Percentiles rank a stretch among this genome's conserved stretches.
Conservation (phyloP, 2,113 vertebrate species). For the Bettongia penicillata region DNA sequence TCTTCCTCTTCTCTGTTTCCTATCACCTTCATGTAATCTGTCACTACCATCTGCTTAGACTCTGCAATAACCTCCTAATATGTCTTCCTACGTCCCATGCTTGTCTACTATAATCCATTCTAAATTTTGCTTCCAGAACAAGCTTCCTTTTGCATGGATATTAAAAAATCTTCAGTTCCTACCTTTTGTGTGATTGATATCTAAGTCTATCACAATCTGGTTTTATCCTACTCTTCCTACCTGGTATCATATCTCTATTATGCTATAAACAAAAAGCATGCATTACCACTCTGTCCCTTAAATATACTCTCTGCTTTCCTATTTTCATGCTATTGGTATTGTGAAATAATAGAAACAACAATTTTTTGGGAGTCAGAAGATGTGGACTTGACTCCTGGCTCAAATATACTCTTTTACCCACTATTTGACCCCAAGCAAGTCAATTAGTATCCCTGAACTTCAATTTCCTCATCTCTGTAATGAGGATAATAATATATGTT, state of each 20-base stretch:
- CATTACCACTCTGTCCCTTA: neutral
- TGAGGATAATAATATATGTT: neutral
- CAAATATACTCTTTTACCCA: neutral
- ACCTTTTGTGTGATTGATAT: neutral
- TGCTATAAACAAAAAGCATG: neutral
- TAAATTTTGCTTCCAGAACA: neutral
- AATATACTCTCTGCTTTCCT: neutral
- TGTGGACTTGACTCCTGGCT: neutral
- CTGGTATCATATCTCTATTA: neutral
- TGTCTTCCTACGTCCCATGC: neutral
- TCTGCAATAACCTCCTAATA: neutral
- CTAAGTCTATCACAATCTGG: neutral
- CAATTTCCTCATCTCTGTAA: neutral
- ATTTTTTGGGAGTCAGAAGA: neutral
- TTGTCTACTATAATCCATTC: neutral
- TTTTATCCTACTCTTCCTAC: neutral
- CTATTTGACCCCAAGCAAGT: neutral
- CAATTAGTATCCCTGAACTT: neutral
- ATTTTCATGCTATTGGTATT: neutral
- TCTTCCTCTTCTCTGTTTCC: neutral
- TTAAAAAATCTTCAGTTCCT: neutral
- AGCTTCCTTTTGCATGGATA: neutral
- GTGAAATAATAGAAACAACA: neutral
- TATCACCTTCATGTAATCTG: neutral
- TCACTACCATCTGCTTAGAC: neutral